Percentiles rank a stretch among this genome's conserved stretches.
phyloP scores from a whole-genome alignment of 64 coral and sea anemone genomes.

The Dendronephthya gigantea region DNA sequence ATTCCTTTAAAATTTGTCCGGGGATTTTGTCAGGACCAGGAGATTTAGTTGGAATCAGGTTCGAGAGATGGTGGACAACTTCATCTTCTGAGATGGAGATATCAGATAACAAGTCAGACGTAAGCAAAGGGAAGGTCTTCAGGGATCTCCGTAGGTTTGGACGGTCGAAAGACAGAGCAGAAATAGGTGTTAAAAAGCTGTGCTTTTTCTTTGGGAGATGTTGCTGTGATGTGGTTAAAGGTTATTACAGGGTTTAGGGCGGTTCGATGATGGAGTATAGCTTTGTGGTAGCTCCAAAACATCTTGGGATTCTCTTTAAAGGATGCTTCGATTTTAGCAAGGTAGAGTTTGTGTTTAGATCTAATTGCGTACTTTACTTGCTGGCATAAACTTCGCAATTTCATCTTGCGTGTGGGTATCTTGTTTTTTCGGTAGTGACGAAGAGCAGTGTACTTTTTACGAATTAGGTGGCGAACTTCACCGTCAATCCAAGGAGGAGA shows the following conservation, averaged over 20 bases:
- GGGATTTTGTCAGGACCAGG: not conserved
- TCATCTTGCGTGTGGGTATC: conserved; percentile 9
- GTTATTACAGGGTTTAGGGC: not conserved
- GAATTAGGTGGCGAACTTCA: conserved; percentile 24
- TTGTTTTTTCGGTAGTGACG: conserved; percentile 29
- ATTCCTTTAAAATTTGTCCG: not conserved
- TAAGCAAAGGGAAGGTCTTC: not conserved
- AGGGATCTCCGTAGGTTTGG: not conserved
- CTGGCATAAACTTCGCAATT: conserved; percentile 13
- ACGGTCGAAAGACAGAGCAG: conserved; percentile 2
- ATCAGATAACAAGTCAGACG: not conserved
- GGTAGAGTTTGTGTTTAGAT: not conserved
- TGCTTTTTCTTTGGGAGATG: conserved; percentile 16
- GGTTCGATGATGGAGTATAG: not conserved
- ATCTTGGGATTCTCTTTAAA: conserved; percentile 40
- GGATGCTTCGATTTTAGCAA: conserved; percentile 24
- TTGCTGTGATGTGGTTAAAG: not conserved
- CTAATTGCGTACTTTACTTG: conserved; percentile 8
- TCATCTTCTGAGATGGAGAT: not conserved
- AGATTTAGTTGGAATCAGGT: not conserved
- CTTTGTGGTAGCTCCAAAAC: conserved; percentile 52
- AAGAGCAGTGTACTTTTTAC: not conserved
- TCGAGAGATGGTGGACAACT: not conserved
- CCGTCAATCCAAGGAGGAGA: not conserved
- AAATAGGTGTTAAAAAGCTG: conserved; percentile 34